Evolutionary conservation across 1,140 invertebrate genomes (phyloP).

Genomic region (Thaumetopoea pityocampa): DNA sequence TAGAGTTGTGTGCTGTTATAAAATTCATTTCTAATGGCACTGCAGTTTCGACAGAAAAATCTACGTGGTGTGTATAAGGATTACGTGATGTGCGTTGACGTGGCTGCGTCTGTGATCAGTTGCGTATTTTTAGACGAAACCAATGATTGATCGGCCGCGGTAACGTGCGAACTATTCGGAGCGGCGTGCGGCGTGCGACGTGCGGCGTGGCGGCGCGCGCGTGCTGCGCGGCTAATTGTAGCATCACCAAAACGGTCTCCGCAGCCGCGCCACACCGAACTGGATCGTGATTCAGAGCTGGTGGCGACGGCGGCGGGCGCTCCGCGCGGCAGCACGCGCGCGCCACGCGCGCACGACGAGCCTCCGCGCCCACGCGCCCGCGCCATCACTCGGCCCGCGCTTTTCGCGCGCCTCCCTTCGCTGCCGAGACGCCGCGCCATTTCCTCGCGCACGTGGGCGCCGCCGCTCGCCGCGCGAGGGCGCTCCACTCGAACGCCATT

Average conservation of each 20-base stretch:
- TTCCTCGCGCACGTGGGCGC: conserved; percentile 72
- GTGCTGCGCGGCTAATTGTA: conserved; percentile 61
- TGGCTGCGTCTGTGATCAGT: conserved; percentile 41
- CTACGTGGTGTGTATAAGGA: conserved; percentile 8
- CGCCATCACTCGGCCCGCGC: conserved; percentile 51
- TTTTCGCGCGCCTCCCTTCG: conserved; percentile 64
- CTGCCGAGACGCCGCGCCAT: conserved; percentile 68
- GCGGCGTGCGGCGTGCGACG: conserved; percentile 51
- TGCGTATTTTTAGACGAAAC: conserved; percentile 54
- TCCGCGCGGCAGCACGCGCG: conserved; percentile 34
- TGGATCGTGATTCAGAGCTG: conserved; percentile 65
- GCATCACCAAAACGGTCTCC: conserved; percentile 64
- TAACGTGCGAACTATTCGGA: conserved; percentile 53
- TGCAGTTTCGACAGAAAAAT: no score
- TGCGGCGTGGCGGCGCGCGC: conserved; percentile 62
- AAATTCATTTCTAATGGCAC: no score
- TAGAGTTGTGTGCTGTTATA: no score
- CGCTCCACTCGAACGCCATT: conserved; percentile 61
- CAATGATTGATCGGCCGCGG: conserved; percentile 58
- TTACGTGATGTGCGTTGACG: conserved; percentile 32
- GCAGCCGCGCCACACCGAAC: conserved; percentile 26
- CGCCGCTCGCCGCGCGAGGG: conserved; percentile 46
- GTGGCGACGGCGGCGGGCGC: conserved; percentile 34
- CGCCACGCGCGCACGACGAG: conserved; percentile 50
- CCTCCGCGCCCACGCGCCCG: conserved; percentile 54